Base-by-base conservation (phyloP, 2,797 vertebrate genomes). In the Danio jaintianensis region DNA sequence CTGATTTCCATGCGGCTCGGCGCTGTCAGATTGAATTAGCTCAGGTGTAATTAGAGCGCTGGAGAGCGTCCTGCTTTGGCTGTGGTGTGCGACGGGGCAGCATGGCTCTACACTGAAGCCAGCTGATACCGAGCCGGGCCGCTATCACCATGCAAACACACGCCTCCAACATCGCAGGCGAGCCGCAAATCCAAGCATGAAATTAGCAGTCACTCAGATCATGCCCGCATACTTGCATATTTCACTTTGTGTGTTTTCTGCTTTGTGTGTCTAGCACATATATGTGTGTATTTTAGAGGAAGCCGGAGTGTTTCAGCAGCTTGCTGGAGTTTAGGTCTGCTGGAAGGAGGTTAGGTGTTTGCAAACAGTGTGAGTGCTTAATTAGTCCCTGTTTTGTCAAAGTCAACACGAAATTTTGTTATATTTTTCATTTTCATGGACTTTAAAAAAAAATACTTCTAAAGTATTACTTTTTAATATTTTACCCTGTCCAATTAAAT, bases 21-120 rank as follows among this genome's bases (percentile, higher is more conserved):
- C 90, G 87, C 88, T 88, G 88, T 92, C 90, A 88, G 75, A 87
- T 89, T 91, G 87, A 89, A 85, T 91, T 91, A 89, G 82, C 89
- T 91, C 80, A 88, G 78, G 88, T 85, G 80, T 87, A 89, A 89
- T 88, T 91, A 91, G 90, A 89, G 85, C 75, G 83, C 73, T 85
- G 86, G 82, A 80, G 62, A 82, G 84, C 83, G 78, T 89, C 83
- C 79, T 75, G 80, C 36, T 62, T 81, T 88, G 87, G 83, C 83
- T 74, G 69, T 16, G 48, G 70, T 88, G 87, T 88, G 87, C 86
- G 87, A 74, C 58, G 42, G 79, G 83, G 42, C 69, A 62, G 80
- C 74, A 53, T 80, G 82, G 50, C 53, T 70, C 69, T 73, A 75
- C 84, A 87, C 78, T 87, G 63, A 80, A 82, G 87, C 86, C 78